phyloP scores from a whole-genome alignment of 1,140 invertebrate species.

The Drosophila bifasciata region DNA sequence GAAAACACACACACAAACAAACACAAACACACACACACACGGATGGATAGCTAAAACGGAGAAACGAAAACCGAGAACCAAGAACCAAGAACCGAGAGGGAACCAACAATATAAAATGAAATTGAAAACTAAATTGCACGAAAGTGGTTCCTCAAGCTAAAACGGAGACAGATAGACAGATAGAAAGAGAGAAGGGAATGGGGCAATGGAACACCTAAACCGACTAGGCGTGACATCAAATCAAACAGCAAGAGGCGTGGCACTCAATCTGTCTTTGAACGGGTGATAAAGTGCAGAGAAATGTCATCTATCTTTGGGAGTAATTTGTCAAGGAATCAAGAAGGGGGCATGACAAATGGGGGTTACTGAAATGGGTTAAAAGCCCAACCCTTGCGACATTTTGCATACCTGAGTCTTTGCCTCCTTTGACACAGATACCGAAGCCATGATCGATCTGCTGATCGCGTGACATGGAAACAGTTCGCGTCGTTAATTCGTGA shows the following conservation, averaged over 20 bases:
- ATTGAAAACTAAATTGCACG: slow-evolving; percentile 77
- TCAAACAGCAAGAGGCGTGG: slow-evolving; percentile 37
- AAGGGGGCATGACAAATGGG: too few species aligned
- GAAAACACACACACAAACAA: slow-evolving; percentile 19
- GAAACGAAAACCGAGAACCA: slow-evolving; percentile 26
- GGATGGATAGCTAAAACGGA: slow-evolving; percentile 13
- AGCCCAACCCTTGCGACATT: background rate
- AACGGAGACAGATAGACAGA: slow-evolving; percentile 7
- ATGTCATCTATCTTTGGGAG: background rate
- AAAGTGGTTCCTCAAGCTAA: slow-evolving; percentile 48
- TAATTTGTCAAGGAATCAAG: background rate
- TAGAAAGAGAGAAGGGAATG: slow-evolving; percentile 7
- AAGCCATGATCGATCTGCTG: slow-evolving; percentile 92
- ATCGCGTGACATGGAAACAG: slow-evolving; percentile 92
- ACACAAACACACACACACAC: background rate
- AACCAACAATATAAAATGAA: slow-evolving; percentile 65
- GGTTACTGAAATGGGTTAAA: background rate
- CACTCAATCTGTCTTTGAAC: background rate
- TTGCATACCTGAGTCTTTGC: slow-evolving; percentile 91
- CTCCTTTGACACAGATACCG: slow-evolving; percentile 94
- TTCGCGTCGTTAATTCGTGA: slow-evolving; percentile 91
- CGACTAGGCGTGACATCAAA: slow-evolving; percentile 52
- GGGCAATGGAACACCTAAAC: slow-evolving; percentile 24
- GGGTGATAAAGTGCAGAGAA: background rate
- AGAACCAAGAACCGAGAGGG: slow-evolving; percentile 48